These are phyloP conservation scores for Periplaneta americana DNA, from an alignment of 1,140 invertebrate species.

Conservation along the genomic window DNA sequence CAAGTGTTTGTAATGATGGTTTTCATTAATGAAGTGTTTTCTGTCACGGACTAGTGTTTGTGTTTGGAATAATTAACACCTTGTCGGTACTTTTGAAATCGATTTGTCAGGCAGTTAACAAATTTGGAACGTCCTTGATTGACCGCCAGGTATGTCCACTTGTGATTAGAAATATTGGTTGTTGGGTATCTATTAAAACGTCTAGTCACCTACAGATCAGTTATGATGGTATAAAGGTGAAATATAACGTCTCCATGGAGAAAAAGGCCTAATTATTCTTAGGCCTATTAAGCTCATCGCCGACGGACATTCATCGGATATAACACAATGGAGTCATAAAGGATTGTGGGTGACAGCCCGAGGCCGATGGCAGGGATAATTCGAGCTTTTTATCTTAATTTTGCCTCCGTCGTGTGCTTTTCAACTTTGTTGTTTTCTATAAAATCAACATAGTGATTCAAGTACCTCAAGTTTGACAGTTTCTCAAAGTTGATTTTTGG, in stretches of 20 bases:
- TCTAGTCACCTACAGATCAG: neutral
- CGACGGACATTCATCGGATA: slow-evolving; percentile 17
- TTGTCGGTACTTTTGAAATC: slow-evolving; percentile 29
- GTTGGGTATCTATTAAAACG: slow-evolving; percentile 17
- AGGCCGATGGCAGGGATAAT: neutral
- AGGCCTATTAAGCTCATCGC: slow-evolving; percentile 5
- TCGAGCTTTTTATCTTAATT: neutral
- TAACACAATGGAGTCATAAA: slow-evolving; percentile 19
- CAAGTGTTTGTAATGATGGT: neutral
- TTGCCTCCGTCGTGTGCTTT: neutral
- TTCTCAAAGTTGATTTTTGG: neutral
- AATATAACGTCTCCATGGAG: neutral
- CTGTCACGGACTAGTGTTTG: neutral
- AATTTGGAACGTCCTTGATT: slow-evolving; percentile 31
- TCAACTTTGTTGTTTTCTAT: neutral
- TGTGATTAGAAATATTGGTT: slow-evolving; percentile 19
- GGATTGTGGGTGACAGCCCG: slow-evolving; percentile 18
- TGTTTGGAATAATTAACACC: slow-evolving; percentile 15
- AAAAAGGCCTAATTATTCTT: neutral
- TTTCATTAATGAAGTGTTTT: neutral
- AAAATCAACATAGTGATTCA: neutral
- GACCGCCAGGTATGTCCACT: slow-evolving; percentile 27
- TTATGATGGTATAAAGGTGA: neutral
- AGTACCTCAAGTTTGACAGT: neutral
- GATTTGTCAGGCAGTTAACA: slow-evolving; percentile 30